Percentiles rank a stretch among this genome's conserved stretches.
Conservation (phyloP, 2,888 invertebrate species). For the Enchytraeus crypticus region DNA sequence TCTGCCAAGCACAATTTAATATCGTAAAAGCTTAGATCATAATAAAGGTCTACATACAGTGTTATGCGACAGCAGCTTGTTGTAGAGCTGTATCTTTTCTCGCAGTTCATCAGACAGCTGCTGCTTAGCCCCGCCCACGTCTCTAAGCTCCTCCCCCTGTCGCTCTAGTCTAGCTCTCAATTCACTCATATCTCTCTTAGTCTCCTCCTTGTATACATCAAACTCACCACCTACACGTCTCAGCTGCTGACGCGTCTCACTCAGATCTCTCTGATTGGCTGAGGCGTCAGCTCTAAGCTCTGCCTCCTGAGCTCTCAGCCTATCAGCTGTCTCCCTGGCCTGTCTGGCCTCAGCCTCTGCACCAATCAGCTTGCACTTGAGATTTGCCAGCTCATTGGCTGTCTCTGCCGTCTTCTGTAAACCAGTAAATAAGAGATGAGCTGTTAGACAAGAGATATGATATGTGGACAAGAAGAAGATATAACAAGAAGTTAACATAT, state of each 20-base stretch:
- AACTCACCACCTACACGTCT: conserved; percentile 7
- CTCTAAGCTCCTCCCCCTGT: not conserved
- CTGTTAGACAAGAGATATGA: too few relatives aligned
- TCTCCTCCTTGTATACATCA: conserved; percentile 6
- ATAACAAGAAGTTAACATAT: too few relatives aligned
- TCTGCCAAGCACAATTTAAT: too few relatives aligned
- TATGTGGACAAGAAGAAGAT: too few relatives aligned
- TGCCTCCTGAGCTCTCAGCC: conserved; percentile 2
- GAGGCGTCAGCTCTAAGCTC: conserved; percentile 1
- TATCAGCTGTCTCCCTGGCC: conserved; percentile 6
- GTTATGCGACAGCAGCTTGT: too few relatives aligned
- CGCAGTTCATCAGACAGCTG: not conserved
- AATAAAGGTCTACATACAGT: too few relatives aligned
- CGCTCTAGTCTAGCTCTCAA: not conserved
- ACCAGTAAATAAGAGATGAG: too few relatives aligned
- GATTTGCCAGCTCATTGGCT: conserved; percentile 17
- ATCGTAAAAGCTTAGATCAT: too few relatives aligned
- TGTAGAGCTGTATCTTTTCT: too few relatives aligned
- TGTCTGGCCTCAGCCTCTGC: conserved; percentile 1
- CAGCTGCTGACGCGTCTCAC: not conserved
- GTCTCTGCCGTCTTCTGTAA: conserved; percentile 19
- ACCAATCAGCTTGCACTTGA: conserved; percentile 7
- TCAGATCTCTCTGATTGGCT: not conserved
- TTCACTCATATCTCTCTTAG: not conserved
- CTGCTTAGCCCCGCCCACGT: not conserved